Base-by-base conservation (phyloP, 1,140 invertebrate species). In the Marisa cornuarietis region DNA sequence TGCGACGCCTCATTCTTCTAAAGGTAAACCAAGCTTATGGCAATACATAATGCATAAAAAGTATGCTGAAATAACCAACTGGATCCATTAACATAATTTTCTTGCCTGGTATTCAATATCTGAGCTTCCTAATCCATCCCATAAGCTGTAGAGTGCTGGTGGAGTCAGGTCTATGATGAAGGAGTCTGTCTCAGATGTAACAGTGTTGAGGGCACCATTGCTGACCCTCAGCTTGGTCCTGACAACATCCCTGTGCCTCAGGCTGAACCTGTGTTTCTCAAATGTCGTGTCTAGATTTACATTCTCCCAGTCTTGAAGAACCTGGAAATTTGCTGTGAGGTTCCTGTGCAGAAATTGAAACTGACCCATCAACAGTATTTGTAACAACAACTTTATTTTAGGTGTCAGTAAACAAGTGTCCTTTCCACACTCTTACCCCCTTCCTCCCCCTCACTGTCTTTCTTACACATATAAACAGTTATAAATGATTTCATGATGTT, bases 91-190 rank as follows among this genome's bases (percentile, higher is more conserved):
- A 79, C 82, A 81, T 79, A 63, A 68, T 81, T 58, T 79, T 61
- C 7, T 79, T 42, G 31, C 31, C 31, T 42, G 31, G 31, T 42
- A 42, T 49, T 76, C 31, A 20, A 65, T 65, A 24, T 76, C 75
- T 54, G 52, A 69, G 16, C 75, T 42, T 1, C 31, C 65, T 11
- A 24, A 16, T 24, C 86, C 86, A 74, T 87, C 86, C 66, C 81
- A 75, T 16, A 87, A 76, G 69, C 76, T 81, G 20, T 75, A 20
- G 10, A 84, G 54, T 10, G 54, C 61, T 54, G 86, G 86, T 18
- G 85, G 74, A 9, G 86, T 86, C 11, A 86, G 79, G 65, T 87
- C 86, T 26, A 87, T 80, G 16, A 87, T 31, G 78, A 84, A 85
- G 9, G 85, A 81, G 77, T 85, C 78, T 31, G 83, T 83, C 10